phyloP scores from a whole-genome alignment of 2,797 vertebrate species.

The Melanogrammus aeglefinus region DNA sequence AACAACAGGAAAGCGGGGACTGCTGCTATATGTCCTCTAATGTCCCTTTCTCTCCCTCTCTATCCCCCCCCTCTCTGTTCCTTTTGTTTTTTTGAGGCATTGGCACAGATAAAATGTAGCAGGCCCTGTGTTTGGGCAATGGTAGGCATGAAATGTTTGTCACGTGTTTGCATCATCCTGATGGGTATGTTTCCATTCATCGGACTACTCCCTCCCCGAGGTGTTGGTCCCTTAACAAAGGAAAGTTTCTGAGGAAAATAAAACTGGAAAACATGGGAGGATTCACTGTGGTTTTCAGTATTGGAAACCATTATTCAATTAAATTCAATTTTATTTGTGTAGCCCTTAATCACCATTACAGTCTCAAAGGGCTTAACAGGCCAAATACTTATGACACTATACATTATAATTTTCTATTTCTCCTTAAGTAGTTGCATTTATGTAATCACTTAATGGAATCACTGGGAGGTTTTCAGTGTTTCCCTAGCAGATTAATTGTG shows the following conservation, averaged over 20 bases:
- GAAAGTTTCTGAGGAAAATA: not conserved
- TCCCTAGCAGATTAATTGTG: not conserved
- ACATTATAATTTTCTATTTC: no score
- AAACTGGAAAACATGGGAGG: not conserved
- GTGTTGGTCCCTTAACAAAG: not conserved
- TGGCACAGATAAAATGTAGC: not conserved
- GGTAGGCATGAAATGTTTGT: not conserved
- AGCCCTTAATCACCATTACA: no score
- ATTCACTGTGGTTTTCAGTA: not conserved
- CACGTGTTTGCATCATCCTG: conserved; percentile 7
- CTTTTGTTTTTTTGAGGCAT: not conserved
- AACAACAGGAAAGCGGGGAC: conserved; percentile 37
- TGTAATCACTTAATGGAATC: not conserved
- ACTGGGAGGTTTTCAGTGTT: not conserved
- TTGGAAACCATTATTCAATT: not conserved
- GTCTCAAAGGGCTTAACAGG: no score
- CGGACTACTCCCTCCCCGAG: not conserved
- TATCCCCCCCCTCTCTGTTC: not conserved
- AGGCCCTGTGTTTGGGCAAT: not conserved
- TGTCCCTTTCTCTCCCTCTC: not conserved
- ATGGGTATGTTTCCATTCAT: conserved; percentile 8
- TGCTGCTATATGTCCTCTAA: not conserved
- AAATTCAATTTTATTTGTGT: no score
- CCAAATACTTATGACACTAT: no score
- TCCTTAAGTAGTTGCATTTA: not conserved